Base-by-base conservation (phyloP, 2,797 vertebrate species). In the Triplophysa bombifrons region DNA sequence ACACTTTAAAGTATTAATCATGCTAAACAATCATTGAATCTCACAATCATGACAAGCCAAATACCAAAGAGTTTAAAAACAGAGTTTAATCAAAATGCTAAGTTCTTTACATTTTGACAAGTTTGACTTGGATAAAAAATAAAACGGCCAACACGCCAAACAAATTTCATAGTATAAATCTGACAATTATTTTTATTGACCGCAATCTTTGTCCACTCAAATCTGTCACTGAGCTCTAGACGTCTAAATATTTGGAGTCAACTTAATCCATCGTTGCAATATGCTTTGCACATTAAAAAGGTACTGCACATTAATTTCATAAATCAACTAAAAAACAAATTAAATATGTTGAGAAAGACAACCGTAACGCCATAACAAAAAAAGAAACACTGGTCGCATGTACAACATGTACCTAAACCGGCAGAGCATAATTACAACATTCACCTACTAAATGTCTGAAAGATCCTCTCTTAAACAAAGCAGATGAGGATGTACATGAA, bases 251-350 rank as follows among this genome's bases (percentile, higher is more conserved):
- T 61, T 66, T 75, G 84, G 84, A 80, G 82, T 84, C 70, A 78
- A 87, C 84, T 90, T 84, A 67, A 76, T 78, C 80, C 63, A 81
- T 85, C 85, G 90, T 90, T 87, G 92, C 93, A 94, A 94, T 90
- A 92, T 87, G 91, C 88, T 91, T 93, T 88, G 88, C 90, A 95
- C 93, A 91, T 89, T 86, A 88, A 93, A 88, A 90, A 55, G 69
- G 61, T 64, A 79, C 69, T 72, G 77, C 69, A 79, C 77, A 89
- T 93, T 93, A 94, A 93, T 94, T 87, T 84, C 76, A 89, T 92
- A 90, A 92, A 75, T 84, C 75, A 90, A 93, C 90, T 85, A 86
- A 89, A 90, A 90, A 89, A 85, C 82, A 76, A 79, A 90, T 46
- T 84, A 86, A 86, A 74, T 79, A 74, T 72, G 82, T 74, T 74